Base-by-base conservation (phyloP, 2,797 vertebrate species). In the Gallinago nigripennis region DNA sequence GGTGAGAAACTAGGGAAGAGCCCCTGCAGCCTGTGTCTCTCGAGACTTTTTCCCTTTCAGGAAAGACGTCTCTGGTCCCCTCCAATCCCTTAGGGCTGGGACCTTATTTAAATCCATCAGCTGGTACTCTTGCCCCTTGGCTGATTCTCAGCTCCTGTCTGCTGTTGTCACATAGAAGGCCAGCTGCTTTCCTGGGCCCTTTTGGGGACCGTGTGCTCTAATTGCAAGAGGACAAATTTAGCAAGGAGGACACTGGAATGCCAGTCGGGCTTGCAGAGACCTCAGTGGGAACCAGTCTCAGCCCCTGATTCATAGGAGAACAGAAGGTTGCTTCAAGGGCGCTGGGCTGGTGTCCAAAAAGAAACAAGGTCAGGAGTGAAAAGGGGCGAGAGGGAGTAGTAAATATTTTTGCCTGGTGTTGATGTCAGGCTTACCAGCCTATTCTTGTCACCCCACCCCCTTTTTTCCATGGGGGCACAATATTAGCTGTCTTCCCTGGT, bases 361-460 rank as follows among this genome's bases (percentile, higher is more conserved):
- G 90, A 73, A 88, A 63, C n/a, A 79, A 86, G 66, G 88, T 96
- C 88, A 82, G 43, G 45, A 93, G 73, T 46, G 35, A 86, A 94
- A 88, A 96, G 70, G 16, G 39, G 27, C 35, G 46, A 86, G 83
- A 84, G 46, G 51, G 68, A 88, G 85, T 24, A 37, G 20, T 73
- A 92, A 80, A 89, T 94, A 94, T 60, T 90, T 95, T 94, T 93
- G 56, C 25, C 64, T 5, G 24, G 70, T 87, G 82, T 82, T 93
- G 65, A 76, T 93, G 65, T 90, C 58, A 7, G 77, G 25, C 63
- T 88, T 63, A 60, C 18, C 92, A 94, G n/a, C 19, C 87, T 97
- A 94, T 97, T 92, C 76, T 90, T 92, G 71, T 92, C 85, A 31
- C 23, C 15, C 25, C 43, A 31, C 12, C 73, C 91, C 68, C 12